Conservation (phyloP, 1,140 invertebrate species). For the Drosophila hydei region DNA sequence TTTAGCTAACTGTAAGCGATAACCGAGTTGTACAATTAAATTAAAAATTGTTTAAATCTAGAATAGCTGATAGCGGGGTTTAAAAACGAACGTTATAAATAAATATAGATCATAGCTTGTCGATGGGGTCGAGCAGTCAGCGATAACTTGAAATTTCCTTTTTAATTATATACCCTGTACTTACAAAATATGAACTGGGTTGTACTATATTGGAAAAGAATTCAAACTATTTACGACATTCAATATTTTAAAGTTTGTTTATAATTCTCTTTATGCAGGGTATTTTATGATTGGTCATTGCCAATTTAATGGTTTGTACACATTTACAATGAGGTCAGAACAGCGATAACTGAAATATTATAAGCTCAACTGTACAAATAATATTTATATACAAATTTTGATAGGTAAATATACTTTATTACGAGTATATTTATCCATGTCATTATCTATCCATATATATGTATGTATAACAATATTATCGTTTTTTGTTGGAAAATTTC, state of each 20-base stretch:
- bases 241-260: not conserved
- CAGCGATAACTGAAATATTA: slow-evolving; percentile 26
- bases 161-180: slow-evolving; percentile 1
- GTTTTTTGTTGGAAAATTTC: too few species aligned
- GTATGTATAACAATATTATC: too few species aligned
- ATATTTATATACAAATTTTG: not conserved
- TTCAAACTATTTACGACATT: too few species aligned
- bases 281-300: slow-evolving; percentile 5
- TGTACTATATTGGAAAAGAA: too few species aligned
- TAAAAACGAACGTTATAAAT: slow-evolving; percentile 11
- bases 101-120: slow-evolving; percentile 16
- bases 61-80: not conserved
- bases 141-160: not conserved
- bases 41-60: not conserved
- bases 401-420: too few species aligned
- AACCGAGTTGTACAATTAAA: slow-evolving; percentile 5
- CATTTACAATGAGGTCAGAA: slow-evolving; percentile 30
- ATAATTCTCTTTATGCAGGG: slow-evolving; percentile 6
- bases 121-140: not conserved
- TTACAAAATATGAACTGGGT: not conserved
- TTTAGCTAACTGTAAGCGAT: slow-evolving; percentile 15
- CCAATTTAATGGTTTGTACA: not conserved
- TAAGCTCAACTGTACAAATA: slow-evolving; percentile 21
- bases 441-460: slow-evolving; percentile 7
- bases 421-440: not conserved